Percentiles rank a stretch among this genome's conserved stretches.
Evolutionary conservation across 2,797 vertebrate species (phyloP).

Genomic region (Lateolabrax maculatus): DNA sequence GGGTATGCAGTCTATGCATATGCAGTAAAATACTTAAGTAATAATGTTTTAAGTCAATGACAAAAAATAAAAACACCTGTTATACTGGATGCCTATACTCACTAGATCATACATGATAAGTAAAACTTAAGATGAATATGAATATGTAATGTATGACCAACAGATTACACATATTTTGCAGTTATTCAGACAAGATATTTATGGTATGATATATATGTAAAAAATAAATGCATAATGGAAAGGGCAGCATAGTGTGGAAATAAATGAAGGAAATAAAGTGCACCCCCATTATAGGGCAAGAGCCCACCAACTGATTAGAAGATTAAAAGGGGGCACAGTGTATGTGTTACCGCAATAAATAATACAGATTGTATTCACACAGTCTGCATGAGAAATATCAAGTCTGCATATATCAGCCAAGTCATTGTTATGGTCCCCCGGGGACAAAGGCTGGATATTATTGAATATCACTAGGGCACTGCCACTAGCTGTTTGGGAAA

Average conservation of each 20-base stretch:
- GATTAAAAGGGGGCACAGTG: conserved; percentile 28
- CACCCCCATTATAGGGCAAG: not conserved
- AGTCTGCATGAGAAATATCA: conserved; percentile 42
- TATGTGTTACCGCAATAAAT: conserved; percentile 28
- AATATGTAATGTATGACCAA: not conserved
- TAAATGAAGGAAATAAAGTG: conserved; percentile 20
- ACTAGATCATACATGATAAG: not conserved
- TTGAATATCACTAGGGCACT: conserved; percentile 45
- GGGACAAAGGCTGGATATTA: conserved; percentile 45
- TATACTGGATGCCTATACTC: not conserved
- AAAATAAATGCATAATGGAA: not conserved
- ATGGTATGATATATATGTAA: not conserved
- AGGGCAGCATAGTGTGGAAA: not conserved
- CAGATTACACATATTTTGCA: not conserved
- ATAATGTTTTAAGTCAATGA: not conserved
- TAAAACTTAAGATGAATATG: not conserved
- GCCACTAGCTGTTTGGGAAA: conserved; percentile 34
- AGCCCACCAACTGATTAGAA: conserved; percentile 19
- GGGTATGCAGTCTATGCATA: not conserved
- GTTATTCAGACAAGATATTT: not conserved
- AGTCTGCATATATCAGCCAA: conserved; percentile 42
- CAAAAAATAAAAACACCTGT: not conserved
- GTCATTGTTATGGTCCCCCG: conserved; percentile 37
- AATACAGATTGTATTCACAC: conserved; percentile 37
- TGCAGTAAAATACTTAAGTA: not conserved